These are phyloP conservation scores for Phylloscopus collybita DNA, from an alignment of 2,797 vertebrate genomes.

Conservation along the genomic window DNA sequence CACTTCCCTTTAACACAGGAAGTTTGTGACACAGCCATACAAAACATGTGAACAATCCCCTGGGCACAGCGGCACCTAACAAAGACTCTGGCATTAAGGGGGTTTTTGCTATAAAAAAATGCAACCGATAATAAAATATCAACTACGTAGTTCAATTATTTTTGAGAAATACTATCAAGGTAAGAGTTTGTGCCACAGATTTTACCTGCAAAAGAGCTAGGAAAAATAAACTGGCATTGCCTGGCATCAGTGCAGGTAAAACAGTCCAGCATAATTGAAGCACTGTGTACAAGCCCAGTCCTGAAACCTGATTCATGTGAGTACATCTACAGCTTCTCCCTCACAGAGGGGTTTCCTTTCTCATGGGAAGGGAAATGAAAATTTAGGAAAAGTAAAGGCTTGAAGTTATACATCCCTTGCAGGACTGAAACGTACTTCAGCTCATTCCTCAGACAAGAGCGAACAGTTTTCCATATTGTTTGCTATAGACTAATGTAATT, in stretches of 20 bases:
- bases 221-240: neutral
- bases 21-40: neutral
- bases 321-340: neutral
- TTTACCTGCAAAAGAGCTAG: neutral
- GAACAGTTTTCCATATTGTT: neutral
- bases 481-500: neutral
- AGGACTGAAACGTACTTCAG: neutral
- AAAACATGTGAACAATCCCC: neutral
- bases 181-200: neutral
- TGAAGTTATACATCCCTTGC: neutral
- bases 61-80: neutral
- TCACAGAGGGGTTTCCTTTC: neutral
- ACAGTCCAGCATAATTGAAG: neutral
- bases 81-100: neutral
- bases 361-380: neutral
- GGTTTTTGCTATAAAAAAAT: neutral
- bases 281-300: neutral
- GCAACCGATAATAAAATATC: neutral
- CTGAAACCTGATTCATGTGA: constrained; percentile 18
- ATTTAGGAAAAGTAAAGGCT: neutral
- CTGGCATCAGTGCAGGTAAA: neutral
- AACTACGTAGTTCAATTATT: neutral
- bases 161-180: neutral
- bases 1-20: neutral
- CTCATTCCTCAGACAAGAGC: neutral